Evolutionary conservation across 2,797 vertebrate genomes (phyloP), one percentile per base, ranked within the genome.

Genomic region (Chaunax sp.): DNA sequence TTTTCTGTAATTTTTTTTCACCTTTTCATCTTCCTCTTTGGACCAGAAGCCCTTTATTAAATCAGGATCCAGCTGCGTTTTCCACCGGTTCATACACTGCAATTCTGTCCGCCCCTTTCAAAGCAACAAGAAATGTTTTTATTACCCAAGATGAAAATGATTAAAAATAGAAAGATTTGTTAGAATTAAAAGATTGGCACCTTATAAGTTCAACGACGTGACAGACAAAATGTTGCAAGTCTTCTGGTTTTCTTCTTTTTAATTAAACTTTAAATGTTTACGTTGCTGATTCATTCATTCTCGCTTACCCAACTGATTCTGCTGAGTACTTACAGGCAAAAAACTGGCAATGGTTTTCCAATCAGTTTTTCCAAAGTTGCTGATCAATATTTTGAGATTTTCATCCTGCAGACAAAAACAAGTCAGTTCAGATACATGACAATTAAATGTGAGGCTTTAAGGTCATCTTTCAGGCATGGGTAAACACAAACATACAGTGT

Each of bases 1-100:
- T 35, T 45, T 2, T 14, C 1, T 33, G 6, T n/a, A 4, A 13
- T 53, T 60, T 49, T 60, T 49, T 20, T 22, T 22, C 57, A 98
- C 98, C 95, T 94, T 95, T 53, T 96, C 92, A 69, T 99, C 98
- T 86, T 99, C 97, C 47, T 97, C 95, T 89, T 94, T 96, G 18
- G 95, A 95, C 97, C 97, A 99, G 3, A 85, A 92, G 8, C 95
- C 95, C 75, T 96, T 97, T 18, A 96, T 83, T 14, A 96, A 72
- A 44, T 95, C 93, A 69, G 96, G 96, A 69, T 97, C 94, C 63
- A 97, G 64, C 54, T 95, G 85, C 19, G 91, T 92, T 56, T 92
- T 94, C 95, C 96, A 98, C 0, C 95, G 93, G 50, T 94, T 92
- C 78, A 95, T 94, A 75, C 96, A 98, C 33, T 97, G 95, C 33